Base-by-base conservation (phyloP, 1,140 invertebrate genomes). In the Drosophila ohnishii region DNA sequence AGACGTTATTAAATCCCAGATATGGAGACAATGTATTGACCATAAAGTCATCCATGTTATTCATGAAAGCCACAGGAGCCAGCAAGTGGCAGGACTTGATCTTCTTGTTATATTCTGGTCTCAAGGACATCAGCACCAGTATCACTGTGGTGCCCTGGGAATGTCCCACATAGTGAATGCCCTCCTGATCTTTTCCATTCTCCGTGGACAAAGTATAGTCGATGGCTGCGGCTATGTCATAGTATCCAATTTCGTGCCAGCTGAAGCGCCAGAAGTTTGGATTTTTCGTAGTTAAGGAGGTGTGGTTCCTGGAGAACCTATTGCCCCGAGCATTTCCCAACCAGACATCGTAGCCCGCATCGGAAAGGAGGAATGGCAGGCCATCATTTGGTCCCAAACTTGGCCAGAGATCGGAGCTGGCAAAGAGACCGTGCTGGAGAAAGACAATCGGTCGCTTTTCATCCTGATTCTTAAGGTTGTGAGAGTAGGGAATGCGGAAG, bases 301-400 rank as follows among this genome's bases (percentile, higher is more conserved):
- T 76, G 86, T 95, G 95, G 32, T 92, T 91, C 10, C 92, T 90
- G 1, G 95, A 95, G 78, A 94, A 94, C 2, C 90, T 92, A 69
- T 94, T 95, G 3, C 95, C 95, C 37, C 95, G 91, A 2, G 93
- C 92, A 87, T 96, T 96, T 0, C 94, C 95, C 79, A 96, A 59
- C 95, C 95, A 96, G 0, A 96, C 95, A 78, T 95, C 95, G 65
- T 93, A 95, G 3, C 94, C 94, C 7, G 88, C 90, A 74, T 97
- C 95, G 1, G 94, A 94, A 42, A 96, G 90, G 19, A 94, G 90
- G 73, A 94, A 95, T 3, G 92, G 92, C 34, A 92, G 64, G 22
- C 76, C 91, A 53, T 76, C 64, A 51, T 77, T 90, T 72, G 63
- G 92, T 22, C 93, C 92, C 63, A 93, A 90, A 14, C 93, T 78